These are phyloP conservation scores for Dromius quadrimaculatus DNA, from an alignment of 2,888 invertebrate species.

Conservation along the genomic window DNA sequence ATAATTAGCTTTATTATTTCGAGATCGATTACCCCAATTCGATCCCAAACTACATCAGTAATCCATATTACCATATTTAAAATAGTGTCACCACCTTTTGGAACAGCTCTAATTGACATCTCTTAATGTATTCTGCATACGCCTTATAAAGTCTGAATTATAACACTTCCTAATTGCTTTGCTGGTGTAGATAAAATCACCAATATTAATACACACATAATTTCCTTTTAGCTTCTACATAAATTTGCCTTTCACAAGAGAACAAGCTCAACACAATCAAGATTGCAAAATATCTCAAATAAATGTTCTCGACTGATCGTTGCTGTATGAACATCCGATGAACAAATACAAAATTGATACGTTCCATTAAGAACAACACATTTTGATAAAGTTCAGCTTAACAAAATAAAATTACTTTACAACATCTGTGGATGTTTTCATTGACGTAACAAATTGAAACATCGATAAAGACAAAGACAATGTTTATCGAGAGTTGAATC, in stretches of 20 bases:
- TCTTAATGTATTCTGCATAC: not conserved
- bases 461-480: too few species aligned
- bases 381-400: constrained; percentile 18
- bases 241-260: constrained; percentile 1
- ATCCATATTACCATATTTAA: too few species aligned
- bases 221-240: not conserved
- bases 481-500: too few species aligned
- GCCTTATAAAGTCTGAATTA: not conserved
- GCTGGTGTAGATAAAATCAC: not conserved
- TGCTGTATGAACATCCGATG: not conserved
- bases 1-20: too few species aligned
- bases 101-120: not conserved
- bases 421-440: constrained; percentile 24
- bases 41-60: too few species aligned
- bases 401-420: constrained; percentile 19
- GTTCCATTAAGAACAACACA: constrained; percentile 19
- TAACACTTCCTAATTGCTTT: not conserved
- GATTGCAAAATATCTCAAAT: not conserved
- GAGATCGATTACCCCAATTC: too few species aligned
- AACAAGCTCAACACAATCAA: not conserved
- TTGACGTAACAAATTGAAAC: constrained; percentile 42
- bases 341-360: constrained; percentile 29
- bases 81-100: too few species aligned
- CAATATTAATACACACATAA: not conserved
- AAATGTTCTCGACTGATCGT: not conserved